Base-by-base conservation (phyloP, 1,140 invertebrate genomes). In the Scylla paramamosain region DNA sequence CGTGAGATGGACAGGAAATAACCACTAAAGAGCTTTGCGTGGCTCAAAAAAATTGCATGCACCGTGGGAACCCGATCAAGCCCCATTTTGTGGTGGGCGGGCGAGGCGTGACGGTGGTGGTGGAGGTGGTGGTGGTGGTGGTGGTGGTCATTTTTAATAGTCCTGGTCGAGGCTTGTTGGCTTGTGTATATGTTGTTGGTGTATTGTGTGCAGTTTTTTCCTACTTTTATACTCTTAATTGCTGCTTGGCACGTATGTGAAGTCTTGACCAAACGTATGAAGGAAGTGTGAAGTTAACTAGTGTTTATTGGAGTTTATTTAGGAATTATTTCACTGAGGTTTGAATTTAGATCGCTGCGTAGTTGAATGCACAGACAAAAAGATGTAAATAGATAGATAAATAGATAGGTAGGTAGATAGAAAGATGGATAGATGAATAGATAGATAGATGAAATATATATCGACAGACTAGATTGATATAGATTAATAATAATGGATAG, bases 1-100 rank as follows among this genome's bases (percentile, higher is more conserved):
- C 91, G 3, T 39, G 91, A 93, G 91, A 93, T 93, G 91, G 82
- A 32, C 91, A 93, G 91, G 91, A 93, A 93, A 93, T 84, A 93
- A 93, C 91, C 29, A 46, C 77, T 93, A 77, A 39, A 93, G 82
- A n/a, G 82, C 83, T 84, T 45, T 84, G 39, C 83, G 83, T 93
- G 28, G 91, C 91, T 52, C n/a, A 29, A 92, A 88, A 88, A 88
- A 93, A 39, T 39, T 77, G 32, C 45, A 93, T 16, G 39, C 83
- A 84, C 48, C 91, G 91, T 93, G 91, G 91, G 91, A 93, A 93
- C 91, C 10, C 39, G 59, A 91, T 91, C 90, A 77, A 91, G 90
- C 39, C 28, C n/a, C 48, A 91, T 59, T 91, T 59, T 91, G 48
- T 59, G n/a, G 59, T 77, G 90, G 29, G 59, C 10, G 67, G 67